A percentile compares a stretch with the other conserved stretches of the same genome.
Conservation (phyloP, 2,888 invertebrate genomes). For the Troides helena region DNA sequence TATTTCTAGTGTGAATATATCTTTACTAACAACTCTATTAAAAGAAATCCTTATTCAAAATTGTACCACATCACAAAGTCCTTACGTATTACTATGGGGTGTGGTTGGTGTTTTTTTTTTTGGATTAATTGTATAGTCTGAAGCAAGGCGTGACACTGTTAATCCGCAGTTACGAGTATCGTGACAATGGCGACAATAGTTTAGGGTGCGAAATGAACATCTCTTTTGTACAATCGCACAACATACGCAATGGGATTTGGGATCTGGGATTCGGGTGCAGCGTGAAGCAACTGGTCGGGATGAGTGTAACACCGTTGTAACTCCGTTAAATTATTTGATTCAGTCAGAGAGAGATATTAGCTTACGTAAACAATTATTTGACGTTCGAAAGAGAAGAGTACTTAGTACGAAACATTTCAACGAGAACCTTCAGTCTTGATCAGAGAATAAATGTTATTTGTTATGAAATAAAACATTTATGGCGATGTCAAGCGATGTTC, state of each 20-base stretch:
- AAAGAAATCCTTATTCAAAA: not conserved
- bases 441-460: too few relatives aligned
- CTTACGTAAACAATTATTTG: too few relatives aligned
- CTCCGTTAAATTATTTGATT: conserved; percentile 27
- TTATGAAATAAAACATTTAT: too few relatives aligned
- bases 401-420: too few relatives aligned
- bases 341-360: too few relatives aligned
- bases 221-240: conserved; percentile 49
- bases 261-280: conserved; percentile 34
- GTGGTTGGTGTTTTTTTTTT: conserved; percentile 31
- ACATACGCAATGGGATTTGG: conserved; percentile 52
- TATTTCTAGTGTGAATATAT: not conserved
- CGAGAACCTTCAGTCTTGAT: too few relatives aligned
- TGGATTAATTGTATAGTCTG: conserved; percentile 30
- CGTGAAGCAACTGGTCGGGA: conserved; percentile 38
- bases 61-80: not conserved
- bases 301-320: conserved; percentile 40
- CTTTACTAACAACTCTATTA: not conserved
- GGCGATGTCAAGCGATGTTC: too few relatives aligned
- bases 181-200: conserved; percentile 47
- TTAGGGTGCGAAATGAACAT: conserved; percentile 52
- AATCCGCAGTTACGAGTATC: conserved; percentile 67
- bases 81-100: conserved; percentile 6
- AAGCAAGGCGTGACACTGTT: conserved; percentile 60
- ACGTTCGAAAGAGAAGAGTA: too few relatives aligned